Percentiles rank a stretch among this genome's conserved stretches.
Conservation (phyloP, 1,140 invertebrate species). For the Brachionus asplanchnoidis region DNA sequence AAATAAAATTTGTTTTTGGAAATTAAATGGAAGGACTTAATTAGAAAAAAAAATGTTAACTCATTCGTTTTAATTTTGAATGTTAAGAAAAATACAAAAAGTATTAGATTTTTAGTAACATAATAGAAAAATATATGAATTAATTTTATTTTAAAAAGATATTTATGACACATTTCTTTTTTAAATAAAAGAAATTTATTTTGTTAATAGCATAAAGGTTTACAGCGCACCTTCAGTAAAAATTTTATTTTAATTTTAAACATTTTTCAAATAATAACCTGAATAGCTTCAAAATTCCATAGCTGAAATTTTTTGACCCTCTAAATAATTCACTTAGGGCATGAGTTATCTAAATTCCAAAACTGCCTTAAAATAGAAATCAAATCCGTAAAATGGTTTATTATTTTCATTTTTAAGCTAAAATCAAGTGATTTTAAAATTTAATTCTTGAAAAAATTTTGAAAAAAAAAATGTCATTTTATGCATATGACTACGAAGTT, state of each 20-base stretch:
- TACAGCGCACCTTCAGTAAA: background rate
- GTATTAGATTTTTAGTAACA: background rate
- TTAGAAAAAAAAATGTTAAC: too few species aligned
- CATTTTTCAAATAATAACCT: background rate
- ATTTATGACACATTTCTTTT: too few species aligned
- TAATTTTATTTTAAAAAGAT: too few species aligned
- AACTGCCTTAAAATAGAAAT: background rate
- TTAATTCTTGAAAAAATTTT: background rate
- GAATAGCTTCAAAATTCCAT: background rate
- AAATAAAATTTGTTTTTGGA: too few species aligned
- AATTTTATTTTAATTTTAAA: background rate
- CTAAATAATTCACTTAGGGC: background rate
- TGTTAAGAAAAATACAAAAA: too few species aligned
- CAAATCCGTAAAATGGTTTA: background rate
- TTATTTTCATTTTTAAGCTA: background rate
- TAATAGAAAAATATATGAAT: background rate
- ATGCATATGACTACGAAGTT: background rate
- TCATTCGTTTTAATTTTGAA: too few species aligned
- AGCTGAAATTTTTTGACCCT: background rate
- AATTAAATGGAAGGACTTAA: too few species aligned
- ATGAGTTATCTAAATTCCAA: background rate
- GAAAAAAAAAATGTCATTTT: background rate
- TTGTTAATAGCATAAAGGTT: too few species aligned
- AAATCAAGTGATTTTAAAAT: background rate
- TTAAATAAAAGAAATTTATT: too few species aligned